Evolutionary conservation across 2,797 vertebrate genomes (phyloP), one percentile per base, ranked within the genome.

Genomic region (Tachyglossus aculeatus): DNA sequence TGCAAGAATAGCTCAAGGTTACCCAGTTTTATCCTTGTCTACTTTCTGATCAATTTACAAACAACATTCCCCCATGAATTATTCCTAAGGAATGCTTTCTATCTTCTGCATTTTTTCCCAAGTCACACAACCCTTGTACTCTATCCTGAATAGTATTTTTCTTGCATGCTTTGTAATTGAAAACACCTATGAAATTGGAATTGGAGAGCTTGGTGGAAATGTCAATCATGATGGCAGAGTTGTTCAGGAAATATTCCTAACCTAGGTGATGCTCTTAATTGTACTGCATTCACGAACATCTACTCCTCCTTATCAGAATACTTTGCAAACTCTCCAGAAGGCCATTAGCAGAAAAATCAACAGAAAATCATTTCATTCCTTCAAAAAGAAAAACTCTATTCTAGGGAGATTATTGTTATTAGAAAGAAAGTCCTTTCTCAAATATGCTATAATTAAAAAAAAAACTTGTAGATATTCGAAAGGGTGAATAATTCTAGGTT

Each of bases 351-450:
- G 6, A 47, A 72, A 74, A 50, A 25, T 43, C n/a, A 38, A 44
- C 18, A n/a, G 6, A 47, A 72, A 74, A 50, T 57, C 5, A 22
- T 52, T 75, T 55, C 9, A 13, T 25, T 36, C 41, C 66, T 69
- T 44, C 18, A 55, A 80, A 24, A 36, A 29, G 77, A 66, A 75
- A 75, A n/a, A n/a, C n/a, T n/a, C n/a, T n/a, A n/a, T n/a, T n/a
- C n/a, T n/a, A n/a, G n/a, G n/a, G n/a, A n/a, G n/a, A n/a, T n/a
- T n/a, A n/a, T n/a, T n/a, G n/a, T n/a, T 22, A 9, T 63, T 64
- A 5, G n/a, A 61, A 32, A 63, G 4, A 11, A 67, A 15, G 52
- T 10, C 2, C 48, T 51, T 21, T 18, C 15, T 14, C 31, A 51
- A 51, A 51, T 33, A 7, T 33, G 29, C 33, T 33, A 51, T 3